These are phyloP conservation scores for Equus przewalskii DNA, from an alignment of 2,113 vertebrate species.

Conservation along the genomic window DNA sequence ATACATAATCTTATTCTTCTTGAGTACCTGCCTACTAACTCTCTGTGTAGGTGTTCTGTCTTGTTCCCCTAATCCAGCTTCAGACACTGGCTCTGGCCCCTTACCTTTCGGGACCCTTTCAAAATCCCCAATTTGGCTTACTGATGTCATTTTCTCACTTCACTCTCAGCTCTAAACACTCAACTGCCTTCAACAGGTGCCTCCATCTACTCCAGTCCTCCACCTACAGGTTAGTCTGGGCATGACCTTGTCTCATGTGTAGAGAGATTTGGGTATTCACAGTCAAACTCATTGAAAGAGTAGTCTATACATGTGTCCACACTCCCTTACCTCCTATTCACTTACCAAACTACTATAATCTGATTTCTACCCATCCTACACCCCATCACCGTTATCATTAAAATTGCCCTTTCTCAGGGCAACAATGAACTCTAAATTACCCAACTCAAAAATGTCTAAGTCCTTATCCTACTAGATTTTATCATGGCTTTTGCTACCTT, in stretches of 20 bases:
- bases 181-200: not conserved
- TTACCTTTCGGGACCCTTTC: not conserved
- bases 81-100: not conserved
- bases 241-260: not conserved
- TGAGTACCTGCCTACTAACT: not conserved
- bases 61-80: not conserved
- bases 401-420: not conserved
- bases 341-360: not conserved
- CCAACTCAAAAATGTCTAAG: not conserved
- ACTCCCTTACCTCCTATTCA: not conserved
- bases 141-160: not conserved
- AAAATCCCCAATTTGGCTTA: not conserved
- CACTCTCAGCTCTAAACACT: not conserved
- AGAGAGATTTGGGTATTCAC: not conserved
- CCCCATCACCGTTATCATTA: not conserved
- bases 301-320: not conserved
- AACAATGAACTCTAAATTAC: not conserved
- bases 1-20: not conserved
- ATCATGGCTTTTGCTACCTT: not conserved
- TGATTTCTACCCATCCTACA: not conserved
- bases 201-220: not conserved
- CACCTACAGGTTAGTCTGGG: not conserved
- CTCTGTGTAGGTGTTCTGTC: no score
- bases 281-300: not conserved
- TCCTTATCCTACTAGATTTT: not conserved